Percentiles rank a stretch among this genome's conserved stretches.
Conservation (phyloP, 2,113 vertebrate species). For the Falcunculus frontatus region DNA sequence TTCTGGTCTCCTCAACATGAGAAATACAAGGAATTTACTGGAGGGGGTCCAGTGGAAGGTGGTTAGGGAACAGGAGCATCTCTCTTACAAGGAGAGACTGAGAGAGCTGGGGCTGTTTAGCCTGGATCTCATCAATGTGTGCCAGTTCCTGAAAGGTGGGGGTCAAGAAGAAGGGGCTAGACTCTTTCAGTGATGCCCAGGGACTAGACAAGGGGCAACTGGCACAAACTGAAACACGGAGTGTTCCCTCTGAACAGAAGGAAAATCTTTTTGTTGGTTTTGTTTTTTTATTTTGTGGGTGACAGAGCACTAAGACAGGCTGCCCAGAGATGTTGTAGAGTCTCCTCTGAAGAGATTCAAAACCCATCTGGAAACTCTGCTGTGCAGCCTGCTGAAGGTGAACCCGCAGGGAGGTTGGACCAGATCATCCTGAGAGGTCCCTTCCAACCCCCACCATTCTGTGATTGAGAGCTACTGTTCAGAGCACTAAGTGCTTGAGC, state of each 20-base stretch:
- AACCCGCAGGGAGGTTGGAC: accelerated
- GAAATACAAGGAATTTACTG: not conserved
- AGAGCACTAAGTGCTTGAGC: not conserved
- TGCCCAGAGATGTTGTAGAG: not conserved
- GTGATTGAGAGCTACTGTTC: not conserved
- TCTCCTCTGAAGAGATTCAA: not conserved
- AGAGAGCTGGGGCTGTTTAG: not conserved
- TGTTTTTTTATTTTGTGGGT: not conserved
- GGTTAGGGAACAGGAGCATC: accelerated
- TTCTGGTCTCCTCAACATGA: accelerated
- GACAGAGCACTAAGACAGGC: not conserved
- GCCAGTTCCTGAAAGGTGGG: not conserved
- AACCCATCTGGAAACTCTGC: not conserved
- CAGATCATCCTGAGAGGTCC: not conserved
- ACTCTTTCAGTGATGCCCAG: too few relatives aligned
- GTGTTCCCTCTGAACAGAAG: not conserved
- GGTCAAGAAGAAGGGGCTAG: not conserved
- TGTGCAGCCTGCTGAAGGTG: not conserved
- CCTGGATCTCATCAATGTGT: not conserved
- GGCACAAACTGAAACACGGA: not conserved
- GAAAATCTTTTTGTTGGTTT: accelerated
- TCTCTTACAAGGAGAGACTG: not conserved
- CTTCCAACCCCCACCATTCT: not conserved
- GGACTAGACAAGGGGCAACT: accelerated
- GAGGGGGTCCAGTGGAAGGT: not conserved